Evolutionary conservation across 2,797 vertebrate species (phyloP), one percentile per base, ranked within the genome.

Genomic region (Apodemus agrarius): DNA sequence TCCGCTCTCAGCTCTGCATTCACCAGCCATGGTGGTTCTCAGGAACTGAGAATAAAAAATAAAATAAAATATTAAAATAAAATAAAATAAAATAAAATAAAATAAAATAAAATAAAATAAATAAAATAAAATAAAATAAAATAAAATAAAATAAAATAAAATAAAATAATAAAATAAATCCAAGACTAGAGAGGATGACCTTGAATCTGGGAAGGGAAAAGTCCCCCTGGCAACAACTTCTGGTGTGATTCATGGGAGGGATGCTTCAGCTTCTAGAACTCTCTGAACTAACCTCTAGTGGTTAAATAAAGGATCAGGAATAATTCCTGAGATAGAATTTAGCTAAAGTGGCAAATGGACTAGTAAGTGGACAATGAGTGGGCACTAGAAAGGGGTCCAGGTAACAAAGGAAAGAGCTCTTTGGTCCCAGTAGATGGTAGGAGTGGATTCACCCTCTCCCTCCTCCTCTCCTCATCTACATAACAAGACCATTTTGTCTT

Each of bases 191-290:
- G 34, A 81, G 54, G 37, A 92, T 40, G 72, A 74, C 37, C 49
- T 84, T 57, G 75, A 93, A 91, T 54, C 79, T 6, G 26, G 43
- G 92, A 80, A 13, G 34, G 86, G 97, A 93, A 92, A 93, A 94
- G 92, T 96, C 91, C 87, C 7, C 82, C 85, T 97, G 96, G 83
- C 95, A 95, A 22, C 81, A 67, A 54, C 75, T 84, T 91, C 91
- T 91, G 91, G 92, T 96, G 96, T 57, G 83, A 93, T 89, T 97
- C 98, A 97, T 85, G 93, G 65, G 88, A 95, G 92, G 97, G 94
- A 97, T 93, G 34, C 43, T 96, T 97, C 97, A 94, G 97, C 43
- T 14, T 90, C 59, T 19, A 59, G 69, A 90, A 81, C 2, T 1
- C 76, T 46, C 7, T 19, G 40, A 17, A 75, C 81, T 90, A n/a